phyloP scores from a whole-genome alignment of 2,888 invertebrate genomes.

The Hedya salicella region DNA sequence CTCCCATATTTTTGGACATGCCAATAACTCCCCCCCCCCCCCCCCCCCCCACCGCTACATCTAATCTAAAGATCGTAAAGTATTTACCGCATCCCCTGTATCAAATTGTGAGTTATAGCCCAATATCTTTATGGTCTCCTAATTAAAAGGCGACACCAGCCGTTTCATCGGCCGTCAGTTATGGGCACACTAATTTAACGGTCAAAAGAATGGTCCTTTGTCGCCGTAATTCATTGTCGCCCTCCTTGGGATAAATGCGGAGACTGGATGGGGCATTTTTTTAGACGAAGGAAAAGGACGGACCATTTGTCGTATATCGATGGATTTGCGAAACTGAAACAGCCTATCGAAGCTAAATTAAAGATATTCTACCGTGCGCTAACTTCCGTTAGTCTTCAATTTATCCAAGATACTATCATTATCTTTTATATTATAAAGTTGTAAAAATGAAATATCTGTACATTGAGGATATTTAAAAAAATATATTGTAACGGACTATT shows the following conservation, averaged over 20 bases:
- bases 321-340: too few species aligned
- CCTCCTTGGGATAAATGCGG: slow-evolving; percentile 10
- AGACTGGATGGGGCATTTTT: slow-evolving; percentile 37
- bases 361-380: too few species aligned
- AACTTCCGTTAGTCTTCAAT: too few species aligned
- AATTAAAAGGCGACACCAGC: slow-evolving; percentile 35
- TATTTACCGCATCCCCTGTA: neutral
- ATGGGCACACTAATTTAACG: slow-evolving; percentile 41
- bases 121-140: slow-evolving; percentile 33
- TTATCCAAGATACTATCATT: too few species aligned
- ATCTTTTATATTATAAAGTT: too few species aligned
- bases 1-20: neutral
- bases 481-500: too few species aligned
- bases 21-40: neutral
- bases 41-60: neutral
- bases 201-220: slow-evolving; percentile 30
- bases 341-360: too few species aligned
- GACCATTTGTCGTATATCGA: neutral
- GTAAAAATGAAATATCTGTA: too few species aligned
- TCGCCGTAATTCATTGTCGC: slow-evolving; percentile 42
- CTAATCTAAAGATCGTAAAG: slow-evolving; percentile 14
- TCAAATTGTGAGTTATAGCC: slow-evolving; percentile 23
- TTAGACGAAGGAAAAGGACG: slow-evolving; percentile 1
- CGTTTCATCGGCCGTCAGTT: slow-evolving; percentile 32
- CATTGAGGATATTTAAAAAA: too few species aligned